Conservation (phyloP, 2,888 invertebrate genomes). For the Dexiosoma caninum region DNA sequence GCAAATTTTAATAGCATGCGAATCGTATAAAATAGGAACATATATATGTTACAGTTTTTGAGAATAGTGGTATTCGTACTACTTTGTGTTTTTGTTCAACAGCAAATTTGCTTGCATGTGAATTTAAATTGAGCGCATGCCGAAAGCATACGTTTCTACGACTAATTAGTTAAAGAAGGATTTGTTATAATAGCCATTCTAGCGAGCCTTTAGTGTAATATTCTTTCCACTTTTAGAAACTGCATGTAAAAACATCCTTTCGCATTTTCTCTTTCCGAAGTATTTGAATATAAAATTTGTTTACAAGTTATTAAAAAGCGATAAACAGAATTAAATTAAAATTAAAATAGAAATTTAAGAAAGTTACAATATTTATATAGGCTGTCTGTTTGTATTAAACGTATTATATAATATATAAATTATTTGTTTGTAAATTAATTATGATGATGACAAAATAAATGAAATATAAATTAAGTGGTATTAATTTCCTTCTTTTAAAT, state of each 20-base stretch:
- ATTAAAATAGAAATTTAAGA: neutral
- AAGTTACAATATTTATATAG: neutral
- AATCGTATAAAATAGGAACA: too few relatives aligned
- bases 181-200: too few relatives aligned
- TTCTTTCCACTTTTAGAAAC: neutral
- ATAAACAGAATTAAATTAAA: neutral
- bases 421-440: constrained; percentile 41
- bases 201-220: neutral
- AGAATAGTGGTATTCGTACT: too few relatives aligned
- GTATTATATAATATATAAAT: constrained; percentile 10
- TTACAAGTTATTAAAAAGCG: neutral
- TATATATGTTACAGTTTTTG: too few relatives aligned
- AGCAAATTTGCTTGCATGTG: too few relatives aligned
- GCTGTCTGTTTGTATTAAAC: neutral
- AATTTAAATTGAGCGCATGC: too few relatives aligned
- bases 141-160: too few relatives aligned
- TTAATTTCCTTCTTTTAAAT: constrained; percentile 6
- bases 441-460: constrained; percentile 26
- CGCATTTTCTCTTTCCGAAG: neutral
- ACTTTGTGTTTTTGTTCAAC: too few relatives aligned
- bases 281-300: neutral
- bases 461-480: constrained; percentile 8
- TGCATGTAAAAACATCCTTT: neutral
- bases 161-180: too few relatives aligned
- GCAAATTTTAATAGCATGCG: too few relatives aligned